phyloP scores from a whole-genome alignment of 2,113 vertebrate genomes.

The Paedocypris sp. region DNA sequence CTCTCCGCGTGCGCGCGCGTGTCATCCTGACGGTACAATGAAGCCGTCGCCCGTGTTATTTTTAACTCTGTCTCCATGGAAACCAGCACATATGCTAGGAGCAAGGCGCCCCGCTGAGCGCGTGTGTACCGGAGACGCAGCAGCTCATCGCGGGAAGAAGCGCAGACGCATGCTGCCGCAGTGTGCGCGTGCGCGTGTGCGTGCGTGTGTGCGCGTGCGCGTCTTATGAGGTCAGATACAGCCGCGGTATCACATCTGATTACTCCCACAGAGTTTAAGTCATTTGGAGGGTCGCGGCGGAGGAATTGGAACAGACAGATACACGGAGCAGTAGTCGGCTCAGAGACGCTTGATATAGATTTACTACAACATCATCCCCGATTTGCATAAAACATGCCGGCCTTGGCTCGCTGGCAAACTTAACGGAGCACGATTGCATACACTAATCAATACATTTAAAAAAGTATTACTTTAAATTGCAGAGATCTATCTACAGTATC shows the following conservation, averaged over 20 bases:
- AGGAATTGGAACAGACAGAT: neutral
- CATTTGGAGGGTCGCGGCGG: neutral
- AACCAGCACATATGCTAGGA: constrained; percentile 42
- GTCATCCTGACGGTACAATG: constrained; percentile 39
- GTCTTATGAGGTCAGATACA: constrained; percentile 23
- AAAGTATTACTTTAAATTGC: no score
- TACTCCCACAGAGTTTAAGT: neutral
- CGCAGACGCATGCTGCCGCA: constrained; percentile 4
- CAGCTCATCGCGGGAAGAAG: constrained; percentile 17
- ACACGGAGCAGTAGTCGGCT: neutral
- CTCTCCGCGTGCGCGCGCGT: constrained; percentile 7
- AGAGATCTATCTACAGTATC: no score
- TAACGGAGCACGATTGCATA: no score
- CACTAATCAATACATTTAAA: no score
- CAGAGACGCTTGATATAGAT: neutral
- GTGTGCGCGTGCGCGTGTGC: constrained; percentile 18
- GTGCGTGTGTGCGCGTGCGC: constrained; percentile 20
- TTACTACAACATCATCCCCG: neutral
- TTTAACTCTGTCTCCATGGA: constrained; percentile 49
- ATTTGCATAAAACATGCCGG: neutral
- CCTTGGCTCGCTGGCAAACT: no score
- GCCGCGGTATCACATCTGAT: neutral
- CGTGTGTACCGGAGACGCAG: constrained; percentile 22
- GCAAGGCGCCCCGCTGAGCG: constrained; percentile 22
- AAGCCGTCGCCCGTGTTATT: constrained; percentile 41